Evolutionary conservation across 2,888 invertebrate genomes (phyloP), one percentile per base, ranked within the genome.

Genomic region (Conops quadrifasciatus): DNA sequence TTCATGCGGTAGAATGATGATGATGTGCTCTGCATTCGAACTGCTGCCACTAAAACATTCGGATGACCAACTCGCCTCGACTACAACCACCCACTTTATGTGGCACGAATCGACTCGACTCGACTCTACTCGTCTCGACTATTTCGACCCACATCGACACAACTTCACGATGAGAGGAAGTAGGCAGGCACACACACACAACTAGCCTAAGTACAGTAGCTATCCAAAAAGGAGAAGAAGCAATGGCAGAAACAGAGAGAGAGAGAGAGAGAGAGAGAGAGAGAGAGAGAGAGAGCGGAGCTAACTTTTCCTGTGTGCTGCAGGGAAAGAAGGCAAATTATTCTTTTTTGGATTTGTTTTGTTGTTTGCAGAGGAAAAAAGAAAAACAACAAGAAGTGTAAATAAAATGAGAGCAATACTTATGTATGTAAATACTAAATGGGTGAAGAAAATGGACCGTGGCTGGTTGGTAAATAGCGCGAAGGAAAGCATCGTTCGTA

Each of bases 381-480:
- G 9, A 36, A 65, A 69, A 72, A 53, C 47, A 65, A 51, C 28
- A 60, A 28, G 43, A 51, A 19, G 51, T 21, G 62, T 62, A 62
- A 75, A 74, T 66, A 68, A 74, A 75, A 76, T 74, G 75, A 72
- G 76, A 78, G 80, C 79, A 77, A 75, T 78, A 79, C 80, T 81
- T 80, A 9, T 36, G 36, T 36, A 36, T 36, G 36, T 80, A 78
- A 80, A 80, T 79, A 78, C 77, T 80, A 79, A 81, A 82, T 80
- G 79, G 79, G 80, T 77, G 80, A 79, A 82, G 80, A 80, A 82
- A 82, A 78, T 79, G 74, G 75, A 74, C 75, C 77, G 51, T 51
- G 62, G 16, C 43, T 36, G 21, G 36, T 36, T 36, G 9, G 58
- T 53, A 36, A 15, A 66, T 21, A 45, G 43, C 16, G 58, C 15